Evolutionary conservation across 2,113 vertebrate species (phyloP).

Genomic region (Gavia stellata): DNA sequence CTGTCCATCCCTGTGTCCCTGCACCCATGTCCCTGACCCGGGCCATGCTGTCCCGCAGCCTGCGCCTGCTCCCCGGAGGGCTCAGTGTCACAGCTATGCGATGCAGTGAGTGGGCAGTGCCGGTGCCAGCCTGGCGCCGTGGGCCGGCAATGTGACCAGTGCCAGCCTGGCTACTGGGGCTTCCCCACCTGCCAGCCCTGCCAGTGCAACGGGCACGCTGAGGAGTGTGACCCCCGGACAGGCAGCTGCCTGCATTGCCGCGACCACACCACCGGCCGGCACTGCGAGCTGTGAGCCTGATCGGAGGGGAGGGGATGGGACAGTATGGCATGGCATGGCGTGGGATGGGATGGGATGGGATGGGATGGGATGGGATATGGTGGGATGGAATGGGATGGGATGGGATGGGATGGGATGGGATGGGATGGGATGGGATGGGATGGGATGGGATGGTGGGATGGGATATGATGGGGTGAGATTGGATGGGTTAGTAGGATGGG

Average conservation of each 20-base stretch:
- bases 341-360: too few species aligned
- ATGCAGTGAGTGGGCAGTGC: conserved; percentile 79
- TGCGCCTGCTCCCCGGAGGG: conserved; percentile 80
- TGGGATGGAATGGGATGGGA: background rate
- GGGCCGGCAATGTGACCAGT: conserved; percentile 79
- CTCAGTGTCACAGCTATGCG: conserved; percentile 73
- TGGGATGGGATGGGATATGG: background rate
- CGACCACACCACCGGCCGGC: conserved; percentile 75
- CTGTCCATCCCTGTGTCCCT: background rate
- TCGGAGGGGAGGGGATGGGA: background rate
- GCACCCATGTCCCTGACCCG: background rate
- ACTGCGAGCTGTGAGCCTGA: conserved; percentile 70
- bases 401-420: too few species aligned
- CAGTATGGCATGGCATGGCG: fast-evolving
- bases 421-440: background rate
- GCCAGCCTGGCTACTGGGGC: conserved; percentile 89
- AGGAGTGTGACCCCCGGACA: conserved; percentile 79
- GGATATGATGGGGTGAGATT: background rate
- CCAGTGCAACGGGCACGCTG: conserved; percentile 84
- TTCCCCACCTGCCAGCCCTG: conserved; percentile 88
- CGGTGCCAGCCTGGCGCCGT: conserved; percentile 63
- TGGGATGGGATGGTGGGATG: background rate
- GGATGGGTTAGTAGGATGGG: too few species aligned
- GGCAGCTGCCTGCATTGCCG: conserved; percentile 85
- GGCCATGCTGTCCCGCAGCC: conserved; percentile 35